Evolutionary conservation across 2,797 vertebrate genomes (phyloP).

Genomic region (Rachycentron canadum): DNA sequence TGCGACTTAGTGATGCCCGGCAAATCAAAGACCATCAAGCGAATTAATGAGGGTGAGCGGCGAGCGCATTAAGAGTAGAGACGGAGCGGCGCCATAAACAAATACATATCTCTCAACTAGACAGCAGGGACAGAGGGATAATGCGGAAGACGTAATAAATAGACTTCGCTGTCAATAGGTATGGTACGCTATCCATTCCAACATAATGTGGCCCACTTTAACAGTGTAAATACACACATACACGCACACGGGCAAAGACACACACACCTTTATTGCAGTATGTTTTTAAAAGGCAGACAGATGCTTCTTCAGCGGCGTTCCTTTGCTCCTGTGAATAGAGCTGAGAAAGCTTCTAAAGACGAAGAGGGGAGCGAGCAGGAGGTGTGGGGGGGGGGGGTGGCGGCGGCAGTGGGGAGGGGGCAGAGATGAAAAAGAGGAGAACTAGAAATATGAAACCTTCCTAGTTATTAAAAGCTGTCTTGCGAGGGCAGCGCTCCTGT

Average conservation of each 20-base stretch:
- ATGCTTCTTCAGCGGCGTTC: constrained; percentile 61
- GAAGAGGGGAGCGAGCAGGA: constrained; percentile 41
- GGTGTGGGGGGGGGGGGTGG: constrained; percentile 11
- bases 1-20: constrained; percentile 86
- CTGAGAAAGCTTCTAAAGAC: constrained; percentile 56
- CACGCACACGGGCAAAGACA: constrained; percentile 34
- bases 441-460: constrained; percentile 77
- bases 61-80: constrained; percentile 79
- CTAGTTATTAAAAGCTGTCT: constrained; percentile 81
- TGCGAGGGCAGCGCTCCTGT: constrained; percentile 75
- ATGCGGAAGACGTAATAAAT: constrained; percentile 69
- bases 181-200: constrained; percentile 48
- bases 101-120: constrained; percentile 79
- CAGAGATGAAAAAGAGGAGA: constrained; percentile 65
- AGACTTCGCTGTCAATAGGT: constrained; percentile 59
- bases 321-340: constrained; percentile 69
- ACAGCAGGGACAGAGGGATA: constrained; percentile 61
- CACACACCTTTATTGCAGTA: constrained; percentile 43
- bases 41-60: constrained; percentile 85
- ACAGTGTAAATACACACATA: constrained; percentile 46
- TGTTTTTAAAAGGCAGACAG: constrained; percentile 59
- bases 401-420: background rate
- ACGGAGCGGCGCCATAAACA: constrained; percentile 78
- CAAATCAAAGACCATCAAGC: constrained; percentile 85
- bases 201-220: constrained; percentile 63